These are phyloP conservation scores for Champsocephalus esox DNA, from an alignment of 2,797 vertebrate species.

Conservation along the genomic window DNA sequence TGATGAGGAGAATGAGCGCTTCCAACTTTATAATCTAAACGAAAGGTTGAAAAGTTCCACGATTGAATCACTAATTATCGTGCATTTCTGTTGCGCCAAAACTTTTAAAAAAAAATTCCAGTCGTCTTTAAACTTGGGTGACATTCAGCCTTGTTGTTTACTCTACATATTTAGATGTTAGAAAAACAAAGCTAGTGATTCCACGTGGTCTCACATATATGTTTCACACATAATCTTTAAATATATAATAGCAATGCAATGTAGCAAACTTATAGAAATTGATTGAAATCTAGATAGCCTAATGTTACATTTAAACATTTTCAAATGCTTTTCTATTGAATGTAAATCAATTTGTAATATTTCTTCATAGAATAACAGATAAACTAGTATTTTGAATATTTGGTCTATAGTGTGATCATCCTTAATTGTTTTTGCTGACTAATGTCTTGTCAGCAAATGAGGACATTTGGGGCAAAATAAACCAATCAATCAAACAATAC, in stretches of 20 bases:
- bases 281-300: neutral
- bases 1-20: neutral
- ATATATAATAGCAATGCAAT: neutral
- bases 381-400: too few species aligned
- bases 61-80: slow-evolving; percentile 5
- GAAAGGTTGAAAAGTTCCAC: slow-evolving; percentile 2
- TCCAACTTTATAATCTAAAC: neutral
- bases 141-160: slow-evolving; percentile 1
- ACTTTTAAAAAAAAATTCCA: neutral
- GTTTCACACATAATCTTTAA: neutral
- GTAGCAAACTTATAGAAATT: neutral
- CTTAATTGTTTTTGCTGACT: neutral
- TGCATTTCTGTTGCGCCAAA: neutral
- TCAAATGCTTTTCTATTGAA: neutral
- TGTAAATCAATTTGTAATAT: neutral
- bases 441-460: neutral
- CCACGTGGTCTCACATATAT: neutral
- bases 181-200: slow-evolving; percentile 12
- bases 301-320: neutral
- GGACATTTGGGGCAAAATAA: neutral
- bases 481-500: neutral
- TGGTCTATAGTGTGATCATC: neutral
- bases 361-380: neutral
- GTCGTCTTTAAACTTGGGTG: neutral
- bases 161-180: neutral